Evolutionary conservation across 2,888 invertebrate genomes (phyloP).

Genomic region (Eupithecia vulgata): DNA sequence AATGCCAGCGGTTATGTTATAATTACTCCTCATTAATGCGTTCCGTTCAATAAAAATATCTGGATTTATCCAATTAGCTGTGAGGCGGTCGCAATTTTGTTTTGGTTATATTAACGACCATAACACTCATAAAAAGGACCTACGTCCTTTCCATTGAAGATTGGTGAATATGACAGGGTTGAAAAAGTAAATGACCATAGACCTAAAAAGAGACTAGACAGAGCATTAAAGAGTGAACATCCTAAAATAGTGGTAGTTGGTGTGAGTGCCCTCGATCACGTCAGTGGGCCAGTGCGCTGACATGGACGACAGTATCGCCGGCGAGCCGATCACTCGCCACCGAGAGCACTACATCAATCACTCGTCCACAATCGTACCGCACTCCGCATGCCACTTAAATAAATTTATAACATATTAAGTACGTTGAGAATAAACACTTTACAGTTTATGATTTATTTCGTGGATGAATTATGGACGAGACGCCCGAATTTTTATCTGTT

Average conservation of each 20-base stretch:
- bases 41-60: constrained; percentile 60
- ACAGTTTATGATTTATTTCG: constrained; percentile 82
- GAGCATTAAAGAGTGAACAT: constrained; percentile 61
- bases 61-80: constrained; percentile 56
- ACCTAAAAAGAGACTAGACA: constrained; percentile 9
- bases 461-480: constrained; percentile 79
- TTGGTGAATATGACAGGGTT: neutral
- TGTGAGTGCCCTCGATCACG: constrained; percentile 42
- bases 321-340: constrained; percentile 69
- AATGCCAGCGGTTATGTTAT: constrained; percentile 68
- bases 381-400: constrained; percentile 78
- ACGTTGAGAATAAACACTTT: constrained; percentile 83
- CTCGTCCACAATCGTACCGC: constrained; percentile 73
- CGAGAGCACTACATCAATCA: constrained; percentile 81
- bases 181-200: constrained; percentile 34
- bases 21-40: constrained; percentile 63
- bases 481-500: constrained; percentile 67
- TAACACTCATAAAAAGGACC: constrained; percentile 17
- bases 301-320: constrained; percentile 71
- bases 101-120: constrained; percentile 48
- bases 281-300: constrained; percentile 53
- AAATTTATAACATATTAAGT: constrained; percentile 84
- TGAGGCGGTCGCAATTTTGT: constrained; percentile 49
- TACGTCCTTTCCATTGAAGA: neutral
- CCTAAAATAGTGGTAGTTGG: constrained; percentile 55